Evolutionary conservation across 2,113 vertebrate species (phyloP).

Genomic region (Seriola quinqueradiata): DNA sequence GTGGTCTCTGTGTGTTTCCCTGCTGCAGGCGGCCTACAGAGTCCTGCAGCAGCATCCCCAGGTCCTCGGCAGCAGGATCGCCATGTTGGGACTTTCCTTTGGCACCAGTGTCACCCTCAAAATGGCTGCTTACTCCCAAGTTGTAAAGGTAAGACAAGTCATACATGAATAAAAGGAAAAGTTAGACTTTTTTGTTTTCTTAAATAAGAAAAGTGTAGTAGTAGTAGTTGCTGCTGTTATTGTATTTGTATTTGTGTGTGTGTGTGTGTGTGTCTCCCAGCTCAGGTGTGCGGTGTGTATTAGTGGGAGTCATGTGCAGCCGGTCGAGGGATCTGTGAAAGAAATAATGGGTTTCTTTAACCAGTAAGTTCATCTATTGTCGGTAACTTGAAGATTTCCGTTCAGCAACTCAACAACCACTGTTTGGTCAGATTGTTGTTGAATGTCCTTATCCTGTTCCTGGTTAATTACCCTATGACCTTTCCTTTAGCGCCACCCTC

Average conservation of each 20-base stretch:
- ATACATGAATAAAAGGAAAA: too few species aligned
- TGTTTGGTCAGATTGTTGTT: too few species aligned
- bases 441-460: neutral
- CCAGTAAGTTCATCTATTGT: slow-evolving; percentile 21
- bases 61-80: slow-evolving; percentile 69
- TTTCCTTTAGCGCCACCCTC: neutral
- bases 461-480: neutral
- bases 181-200: too few species aligned
- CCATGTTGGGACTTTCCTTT: slow-evolving; percentile 69
- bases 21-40: slow-evolving; percentile 58
- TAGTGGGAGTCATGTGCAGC: slow-evolving; percentile 68
- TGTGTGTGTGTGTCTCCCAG: slow-evolving; percentile 38
- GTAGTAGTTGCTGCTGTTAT: too few species aligned
- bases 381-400: neutral
- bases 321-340: slow-evolving; percentile 9
- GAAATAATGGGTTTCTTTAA: neutral
- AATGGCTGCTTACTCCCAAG: slow-evolving; percentile 60
- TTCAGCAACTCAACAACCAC: too few species aligned
- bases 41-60: slow-evolving; percentile 70
- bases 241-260: neutral
- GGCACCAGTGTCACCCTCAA: slow-evolving; percentile 57
- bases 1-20: neutral
- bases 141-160: slow-evolving; percentile 54
- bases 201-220: too few species aligned
- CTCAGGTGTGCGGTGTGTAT: slow-evolving; percentile 65